Evolutionary conservation across 2,113 vertebrate genomes (phyloP), one percentile per base, ranked within the genome.

Genomic region (Eulemur rufifrons): DNA sequence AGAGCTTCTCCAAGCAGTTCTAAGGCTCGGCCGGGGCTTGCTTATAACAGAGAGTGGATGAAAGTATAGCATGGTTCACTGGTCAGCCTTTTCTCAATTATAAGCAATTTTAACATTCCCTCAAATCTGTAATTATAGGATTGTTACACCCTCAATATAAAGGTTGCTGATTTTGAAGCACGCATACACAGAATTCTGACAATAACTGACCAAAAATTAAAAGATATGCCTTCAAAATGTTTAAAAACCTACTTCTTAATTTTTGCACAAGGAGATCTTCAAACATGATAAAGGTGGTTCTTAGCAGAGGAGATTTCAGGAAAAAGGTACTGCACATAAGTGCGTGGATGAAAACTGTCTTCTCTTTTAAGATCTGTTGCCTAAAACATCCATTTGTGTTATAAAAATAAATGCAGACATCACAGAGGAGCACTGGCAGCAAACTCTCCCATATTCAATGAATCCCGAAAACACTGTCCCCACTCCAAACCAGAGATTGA

Each of bases 91-190:
- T 63, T 66, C 82, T 63, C 90, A 89, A 50, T 83, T 74, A 96
- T 29, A 56, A 83, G 73, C 91, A 84, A 96, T 76, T 92, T 94
- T 83, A 93, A 94, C 61, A 64, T 92, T 86, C 81, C 63, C 12
- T 88, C 63, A 50, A 77, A 96, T 93, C 95, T 89, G 11, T 94
- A 94, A 92, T 95, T 94, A 91, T 0, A 88, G 86, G 61, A 56
- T 93, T 91, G 93, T 85, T 89, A 39, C 85, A 81, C 94, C 92
- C 50, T 89, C 92, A 95, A 18, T 86, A 37, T 20, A 64, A 52
- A 89, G 45, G 21, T 42, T 93, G 77, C 68, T 45, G 10, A 68
- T 73, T 94, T 50, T 59, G 77, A 94, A 93, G 56, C 27, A 64
- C 8, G 27, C 47, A 2, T 27, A 27, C 13, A 45, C 21, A 50